These are phyloP conservation scores for Subacronicta megacephala DNA, from an alignment of 2,888 invertebrate species.

Conservation along the genomic window DNA sequence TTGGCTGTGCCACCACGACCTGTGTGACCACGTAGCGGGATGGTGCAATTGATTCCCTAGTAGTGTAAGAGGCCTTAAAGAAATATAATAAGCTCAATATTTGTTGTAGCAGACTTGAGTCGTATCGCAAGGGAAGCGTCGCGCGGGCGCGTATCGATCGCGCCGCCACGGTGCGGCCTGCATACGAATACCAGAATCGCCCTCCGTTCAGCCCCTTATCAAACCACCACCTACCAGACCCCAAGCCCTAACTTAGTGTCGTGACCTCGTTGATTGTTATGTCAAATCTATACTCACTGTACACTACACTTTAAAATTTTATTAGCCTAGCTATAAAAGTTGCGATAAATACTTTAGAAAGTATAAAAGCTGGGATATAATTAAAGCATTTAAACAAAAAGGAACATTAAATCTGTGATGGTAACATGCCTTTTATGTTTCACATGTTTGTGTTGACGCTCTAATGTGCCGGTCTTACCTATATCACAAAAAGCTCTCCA, in stretches of 20 bases:
- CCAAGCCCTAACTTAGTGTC: constrained; percentile 77
- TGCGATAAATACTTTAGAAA: constrained; percentile 42
- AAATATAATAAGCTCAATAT: constrained; percentile 75
- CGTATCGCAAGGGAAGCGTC: constrained; percentile 77
- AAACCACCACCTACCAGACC: constrained; percentile 78
- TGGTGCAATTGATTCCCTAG: constrained; percentile 1
- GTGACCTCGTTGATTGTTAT: constrained; percentile 77
- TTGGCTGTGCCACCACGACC: too few relatives aligned
- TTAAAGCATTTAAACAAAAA: constrained; percentile 1
- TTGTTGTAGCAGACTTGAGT: constrained; percentile 77
- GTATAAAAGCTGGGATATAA: constrained; percentile 33
- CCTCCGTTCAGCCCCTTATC: constrained; percentile 83
- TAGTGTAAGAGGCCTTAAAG: constrained; percentile 48
- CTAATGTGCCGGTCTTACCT: constrained; percentile 60
- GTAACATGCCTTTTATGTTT: constrained; percentile 55
- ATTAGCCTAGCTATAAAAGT: constrained; percentile 30
- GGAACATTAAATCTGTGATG: constrained; percentile 36
- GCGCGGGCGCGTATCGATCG: constrained; percentile 89
- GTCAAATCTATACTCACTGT: constrained; percentile 61
- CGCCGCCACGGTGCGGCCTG: constrained; percentile 82
- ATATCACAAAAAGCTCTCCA: constrained; percentile 77
- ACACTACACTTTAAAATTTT: too few relatives aligned
- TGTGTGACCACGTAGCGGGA: too few relatives aligned
- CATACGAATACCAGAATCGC: constrained; percentile 87
- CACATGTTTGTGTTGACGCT: constrained; percentile 65